Conservation (phyloP, 2,888 invertebrate species). For the Acrobasis repandana region DNA sequence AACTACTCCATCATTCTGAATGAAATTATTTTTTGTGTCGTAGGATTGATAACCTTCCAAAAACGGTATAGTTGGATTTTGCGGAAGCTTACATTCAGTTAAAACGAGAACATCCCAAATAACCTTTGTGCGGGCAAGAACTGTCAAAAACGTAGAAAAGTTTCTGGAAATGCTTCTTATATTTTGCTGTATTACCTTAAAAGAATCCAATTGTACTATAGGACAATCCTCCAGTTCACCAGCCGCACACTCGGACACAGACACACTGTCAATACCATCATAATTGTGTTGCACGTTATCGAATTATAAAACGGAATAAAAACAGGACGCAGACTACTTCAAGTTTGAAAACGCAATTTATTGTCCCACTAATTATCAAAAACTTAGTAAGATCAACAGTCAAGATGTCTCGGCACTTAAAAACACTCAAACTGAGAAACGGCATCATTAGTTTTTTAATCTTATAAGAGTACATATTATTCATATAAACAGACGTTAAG, state of each 20-base stretch:
- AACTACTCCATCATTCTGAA: background rate
- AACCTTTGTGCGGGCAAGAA: background rate
- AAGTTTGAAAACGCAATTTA: too few species aligned
- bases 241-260: background rate
- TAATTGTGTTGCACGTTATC: background rate
- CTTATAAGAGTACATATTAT: too few species aligned
- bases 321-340: too few species aligned
- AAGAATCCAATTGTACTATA: background rate
- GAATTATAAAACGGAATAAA: too few species aligned
- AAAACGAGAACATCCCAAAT: background rate
- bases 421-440: background rate
- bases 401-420: too few species aligned
- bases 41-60: background rate
- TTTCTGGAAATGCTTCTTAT: background rate
- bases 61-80: background rate
- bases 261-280: conserved; percentile 4
- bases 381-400: background rate
- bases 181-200: background rate
- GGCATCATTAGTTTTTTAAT: background rate
- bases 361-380: background rate
- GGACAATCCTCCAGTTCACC: background rate
- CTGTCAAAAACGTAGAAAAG: background rate
- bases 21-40: background rate
- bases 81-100: background rate
- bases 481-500: too few species aligned